Evolutionary conservation across 2,797 vertebrate genomes (phyloP).

Genomic region (Tarsius wallacei): DNA sequence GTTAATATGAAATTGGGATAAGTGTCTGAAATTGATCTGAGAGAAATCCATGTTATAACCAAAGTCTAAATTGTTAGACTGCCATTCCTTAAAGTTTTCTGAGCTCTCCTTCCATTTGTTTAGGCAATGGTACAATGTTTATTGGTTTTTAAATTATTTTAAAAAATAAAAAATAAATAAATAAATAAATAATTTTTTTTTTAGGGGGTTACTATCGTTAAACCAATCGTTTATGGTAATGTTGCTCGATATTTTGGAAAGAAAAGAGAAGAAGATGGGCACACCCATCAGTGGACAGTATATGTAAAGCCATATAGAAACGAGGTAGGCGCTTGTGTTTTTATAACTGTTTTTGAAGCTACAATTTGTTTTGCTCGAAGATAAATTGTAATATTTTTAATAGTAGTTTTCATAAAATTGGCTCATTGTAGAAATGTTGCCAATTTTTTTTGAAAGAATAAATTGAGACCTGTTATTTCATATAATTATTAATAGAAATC

Average conservation of each 20-base stretch:
- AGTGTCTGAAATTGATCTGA: constrained; percentile 22
- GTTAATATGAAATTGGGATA: constrained; percentile 1
- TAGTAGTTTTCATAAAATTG: constrained; percentile 49
- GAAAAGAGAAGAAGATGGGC: constrained; percentile 98
- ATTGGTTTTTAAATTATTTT: constrained; percentile 62
- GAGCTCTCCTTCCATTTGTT: background rate
- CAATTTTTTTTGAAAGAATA: constrained; percentile 40
- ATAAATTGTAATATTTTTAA: constrained; percentile 51
- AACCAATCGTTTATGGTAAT: constrained; percentile 98
- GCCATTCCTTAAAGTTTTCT: constrained; percentile 30
- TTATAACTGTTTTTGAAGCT: constrained; percentile 39
- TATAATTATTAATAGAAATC: constrained; percentile 26
- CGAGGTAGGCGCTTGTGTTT: constrained; percentile 92
- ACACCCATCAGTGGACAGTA: constrained; percentile 99
- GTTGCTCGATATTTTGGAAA: constrained; percentile 98
- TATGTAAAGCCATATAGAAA: constrained; percentile 99
- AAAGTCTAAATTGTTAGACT: background rate
- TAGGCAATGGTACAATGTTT: constrained; percentile 24
- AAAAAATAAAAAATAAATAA: too few species aligned
- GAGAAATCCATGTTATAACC: constrained; percentile 11
- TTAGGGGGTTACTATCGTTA: constrained; percentile 98
- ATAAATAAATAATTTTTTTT: constrained; percentile 68
- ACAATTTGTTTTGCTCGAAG: constrained; percentile 51
- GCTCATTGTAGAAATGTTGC: constrained; percentile 1
- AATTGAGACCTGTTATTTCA: constrained; percentile 31